Conservation (phyloP, 2,888 invertebrate genomes). For the Metopia argyrocephala region DNA sequence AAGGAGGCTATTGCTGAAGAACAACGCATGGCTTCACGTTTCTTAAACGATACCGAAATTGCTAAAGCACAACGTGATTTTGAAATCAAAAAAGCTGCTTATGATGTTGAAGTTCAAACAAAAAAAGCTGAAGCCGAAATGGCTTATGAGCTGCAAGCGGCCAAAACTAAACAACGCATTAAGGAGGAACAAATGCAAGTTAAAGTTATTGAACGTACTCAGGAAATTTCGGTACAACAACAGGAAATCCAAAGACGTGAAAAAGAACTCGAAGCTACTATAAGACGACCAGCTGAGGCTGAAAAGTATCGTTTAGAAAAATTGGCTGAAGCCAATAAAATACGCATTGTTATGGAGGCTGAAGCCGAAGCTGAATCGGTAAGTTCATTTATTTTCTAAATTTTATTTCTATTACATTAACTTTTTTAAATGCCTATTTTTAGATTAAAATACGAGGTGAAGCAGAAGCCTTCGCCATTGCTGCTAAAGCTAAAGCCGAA, state of each 20-base stretch:
- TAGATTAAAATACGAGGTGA: constrained; percentile 88
- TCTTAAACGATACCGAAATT: constrained; percentile 97
- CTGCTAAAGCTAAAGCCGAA: constrained; percentile 96
- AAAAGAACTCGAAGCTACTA: constrained; percentile 94
- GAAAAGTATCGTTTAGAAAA: constrained; percentile 95
- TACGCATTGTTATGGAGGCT: constrained; percentile 94
- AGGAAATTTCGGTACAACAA: constrained; percentile 96
- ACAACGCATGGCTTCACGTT: constrained; percentile 95
- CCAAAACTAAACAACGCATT: constrained; percentile 96
- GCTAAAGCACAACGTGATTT: constrained; percentile 98
- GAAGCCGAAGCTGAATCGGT: constrained; percentile 96
- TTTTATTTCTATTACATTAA: not conserved
- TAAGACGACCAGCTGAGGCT: constrained; percentile 96
- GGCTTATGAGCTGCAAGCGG: constrained; percentile 95
- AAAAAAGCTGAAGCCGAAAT: constrained; percentile 92
- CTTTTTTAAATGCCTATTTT: constrained; percentile 13
- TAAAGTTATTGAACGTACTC: constrained; percentile 92
- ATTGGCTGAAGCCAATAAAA: constrained; percentile 94
- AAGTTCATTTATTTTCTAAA: constrained; percentile 37
- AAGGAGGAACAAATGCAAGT: constrained; percentile 99
- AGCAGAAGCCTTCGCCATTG: constrained; percentile 95
- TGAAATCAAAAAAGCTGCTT: constrained; percentile 97
- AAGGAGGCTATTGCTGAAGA: constrained; percentile 96
- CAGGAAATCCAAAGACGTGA: constrained; percentile 96
- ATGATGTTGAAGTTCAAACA: constrained; percentile 97